These are phyloP conservation scores for Hylomyscus alleni DNA, from an alignment of 2,797 vertebrate genomes.

Conservation along the genomic window DNA sequence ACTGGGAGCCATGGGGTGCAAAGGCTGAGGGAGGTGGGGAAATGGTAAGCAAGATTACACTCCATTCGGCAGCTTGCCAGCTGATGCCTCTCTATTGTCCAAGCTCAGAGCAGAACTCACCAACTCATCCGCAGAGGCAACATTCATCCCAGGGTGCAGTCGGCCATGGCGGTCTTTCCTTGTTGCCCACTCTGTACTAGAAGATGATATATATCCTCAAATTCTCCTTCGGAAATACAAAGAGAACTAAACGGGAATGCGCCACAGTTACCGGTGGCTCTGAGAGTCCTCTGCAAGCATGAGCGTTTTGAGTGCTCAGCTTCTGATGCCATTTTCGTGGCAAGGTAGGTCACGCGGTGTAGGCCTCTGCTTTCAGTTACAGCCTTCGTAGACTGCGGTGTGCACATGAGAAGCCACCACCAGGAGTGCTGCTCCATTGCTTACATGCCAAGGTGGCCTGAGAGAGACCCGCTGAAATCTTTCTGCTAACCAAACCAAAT, in stretches of 20 bases:
- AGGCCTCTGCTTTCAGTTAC: not conserved
- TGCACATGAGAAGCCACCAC: too few species aligned
- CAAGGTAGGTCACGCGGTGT: not conserved
- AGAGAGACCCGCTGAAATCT: not conserved
- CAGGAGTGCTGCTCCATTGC: not conserved
- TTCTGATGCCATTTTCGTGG: not conserved
- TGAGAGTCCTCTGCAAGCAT: not conserved
- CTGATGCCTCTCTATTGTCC: constrained; percentile 45
- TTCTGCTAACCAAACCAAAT: not conserved
- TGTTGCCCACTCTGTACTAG: not conserved
- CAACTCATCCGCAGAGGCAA: not conserved
- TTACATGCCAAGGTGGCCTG: not conserved
- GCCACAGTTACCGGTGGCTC: too few species aligned
- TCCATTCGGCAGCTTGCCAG: constrained; percentile 60
- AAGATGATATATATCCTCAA: not conserved
- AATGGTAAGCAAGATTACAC: constrained; percentile 60
- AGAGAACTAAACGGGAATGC: not conserved
- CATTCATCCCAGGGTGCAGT: not conserved
- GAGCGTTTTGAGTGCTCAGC: too few species aligned
- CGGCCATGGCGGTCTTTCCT: not conserved
- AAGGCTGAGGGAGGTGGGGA: constrained; percentile 25
- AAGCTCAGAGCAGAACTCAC: constrained; percentile 43
- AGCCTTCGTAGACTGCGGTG: not conserved
- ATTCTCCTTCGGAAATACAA: not conserved
- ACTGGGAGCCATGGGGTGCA: constrained; percentile 63